Evolutionary conservation across 1,140 invertebrate genomes (phyloP), one percentile per base, ranked within the genome.

Genomic region (Solenopsis fugax): DNA sequence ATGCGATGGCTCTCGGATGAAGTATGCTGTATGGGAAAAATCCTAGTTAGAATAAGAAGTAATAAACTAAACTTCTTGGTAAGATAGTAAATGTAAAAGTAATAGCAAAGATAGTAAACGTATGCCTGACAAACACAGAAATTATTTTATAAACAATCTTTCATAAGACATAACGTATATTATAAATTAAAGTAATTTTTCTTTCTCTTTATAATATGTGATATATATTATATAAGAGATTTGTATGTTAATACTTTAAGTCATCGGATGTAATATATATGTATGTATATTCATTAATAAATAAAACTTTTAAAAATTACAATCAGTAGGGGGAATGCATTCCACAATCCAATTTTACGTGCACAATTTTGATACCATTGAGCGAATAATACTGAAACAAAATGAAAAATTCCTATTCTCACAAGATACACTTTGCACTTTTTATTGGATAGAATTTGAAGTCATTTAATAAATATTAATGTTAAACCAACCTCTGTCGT

Each of bases 401-500:
- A 92, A 88, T 91, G 89, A 54, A 91, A 87, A 65, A 92, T 88
- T 80, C 92, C 93, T 94, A 91, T 77, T 67, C 2, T 65, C n/a
- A 56, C 29, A 16, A 89, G 13, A 16, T 78, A 77, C 50, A 72
- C 37, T 62, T 75, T 58, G 54, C 24, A 37, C 34, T 76, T 65
- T 69, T 64, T 45, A n/a, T 13, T 4, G 21, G 10, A n/a, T 34
- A 24, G 7, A 9, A 10, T n/a, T 56, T 6, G 1, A 37, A 50
- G 12, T 4, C 2, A 13, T 48, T 29, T 10, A 21, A 48, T 37
- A 34, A 73, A 50, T 77, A 50, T 60, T 60, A 81, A 56, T 88
- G 54, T 60, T 64, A 67, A 69, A 29, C 18, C 34, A 75, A 95
- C 95, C 96, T 82, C 96, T 96, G 90, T 97, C 97, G 78, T 97